Conservation (phyloP, 2,797 vertebrate species). For the Onychomys arenicola region DNA sequence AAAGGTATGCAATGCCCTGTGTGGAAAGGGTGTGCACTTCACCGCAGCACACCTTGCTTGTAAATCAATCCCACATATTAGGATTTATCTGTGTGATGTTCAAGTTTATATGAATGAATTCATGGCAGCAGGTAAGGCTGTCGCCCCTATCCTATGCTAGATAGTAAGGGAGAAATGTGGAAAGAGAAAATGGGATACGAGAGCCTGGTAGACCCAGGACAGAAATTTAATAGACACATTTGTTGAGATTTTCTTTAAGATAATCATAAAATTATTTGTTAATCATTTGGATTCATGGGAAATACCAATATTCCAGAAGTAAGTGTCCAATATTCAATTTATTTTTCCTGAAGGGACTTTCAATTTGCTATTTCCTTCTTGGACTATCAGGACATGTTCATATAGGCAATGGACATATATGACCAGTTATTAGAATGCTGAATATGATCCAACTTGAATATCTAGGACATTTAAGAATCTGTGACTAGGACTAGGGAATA, state of each 20-base stretch:
- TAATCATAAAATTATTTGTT: background rate
- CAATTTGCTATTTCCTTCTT: background rate
- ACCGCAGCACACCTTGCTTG: background rate
- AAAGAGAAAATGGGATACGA: background rate
- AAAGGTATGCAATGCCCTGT: background rate
- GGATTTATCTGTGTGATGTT: background rate
- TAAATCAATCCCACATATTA: background rate
- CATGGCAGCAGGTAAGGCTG: background rate
- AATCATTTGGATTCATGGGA: background rate
- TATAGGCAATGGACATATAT: background rate
- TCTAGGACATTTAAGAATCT: background rate
- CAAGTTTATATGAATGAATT: slow-evolving; percentile 27
- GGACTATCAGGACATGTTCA: slow-evolving; percentile 4
- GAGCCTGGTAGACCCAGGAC: background rate
- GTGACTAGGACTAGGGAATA: background rate
- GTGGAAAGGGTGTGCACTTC: slow-evolving; percentile 10
- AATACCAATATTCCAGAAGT: slow-evolving; percentile 11
- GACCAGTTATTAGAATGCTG: background rate
- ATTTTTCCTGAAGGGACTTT: background rate
- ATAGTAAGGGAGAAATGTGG: background rate
- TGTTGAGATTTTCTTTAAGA: background rate
- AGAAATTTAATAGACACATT: background rate
- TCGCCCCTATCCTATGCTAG: background rate
- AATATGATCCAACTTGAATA: background rate
- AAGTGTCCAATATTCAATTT: background rate